Evolutionary conservation across 1,140 invertebrate species (phyloP), one percentile per base, ranked within the genome.

Genomic region (Phymastichus coffea): DNA sequence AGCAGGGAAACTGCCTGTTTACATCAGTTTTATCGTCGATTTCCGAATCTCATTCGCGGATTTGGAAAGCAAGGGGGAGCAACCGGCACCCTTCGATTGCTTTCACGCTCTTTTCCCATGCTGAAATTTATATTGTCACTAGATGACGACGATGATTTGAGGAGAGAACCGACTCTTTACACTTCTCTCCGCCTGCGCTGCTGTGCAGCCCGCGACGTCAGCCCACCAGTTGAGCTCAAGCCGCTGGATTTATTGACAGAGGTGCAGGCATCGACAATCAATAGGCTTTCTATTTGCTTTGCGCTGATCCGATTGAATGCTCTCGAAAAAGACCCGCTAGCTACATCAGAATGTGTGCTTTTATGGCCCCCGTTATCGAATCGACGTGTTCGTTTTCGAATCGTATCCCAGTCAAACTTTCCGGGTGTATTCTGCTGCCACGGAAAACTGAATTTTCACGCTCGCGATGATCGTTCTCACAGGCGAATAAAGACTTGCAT

Each of bases 1-100:
- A n/a, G n/a, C n/a, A n/a, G n/a, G 28, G n/a, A 49, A 75, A 76
- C 72, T 75, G 70, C 64, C 71, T 77, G 73, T 78, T 78, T 78
- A 77, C 73, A 73, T 75, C 75, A 74, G 75, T 78, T 76, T 76
- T 77, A 77, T 77, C 72, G 70, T 66, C 74, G 68, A 74, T 78
- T 77, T 74, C 73, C 72, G 69, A 72, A 75, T 68, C 71, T 69
- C 64, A 66, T 70, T 64, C 62, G 58, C 54, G 40, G 59, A 66
- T 59, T 66, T 63, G 57, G 56, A 61, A 41, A 61, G 60, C 61
- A 63, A 49, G 52, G n/a, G 56, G 53, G 61, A 44, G 54, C 60
- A 44, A 57, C 54, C 6, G 57, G 53, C 43, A 9, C 20, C 17
- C 20, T 9, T 4, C 17, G 7, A 19, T 44, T 33, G 19, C 6